A percentile compares a stretch with the other conserved stretches of the same genome.
Evolutionary conservation across 1,140 invertebrate species (phyloP).

Genomic region (Halesus radiatus): DNA sequence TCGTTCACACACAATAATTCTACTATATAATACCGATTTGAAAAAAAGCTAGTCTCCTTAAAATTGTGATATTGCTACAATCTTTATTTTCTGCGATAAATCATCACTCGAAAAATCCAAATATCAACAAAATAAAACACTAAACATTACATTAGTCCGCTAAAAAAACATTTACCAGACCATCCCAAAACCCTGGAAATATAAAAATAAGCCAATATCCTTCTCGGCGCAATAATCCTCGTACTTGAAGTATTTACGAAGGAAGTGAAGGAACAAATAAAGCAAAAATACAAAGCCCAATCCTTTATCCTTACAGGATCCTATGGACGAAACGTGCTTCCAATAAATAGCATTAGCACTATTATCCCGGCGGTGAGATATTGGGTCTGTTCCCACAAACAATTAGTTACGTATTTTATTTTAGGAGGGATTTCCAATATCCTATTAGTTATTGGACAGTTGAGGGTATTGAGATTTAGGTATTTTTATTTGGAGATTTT

Average conservation of each 20-base stretch:
- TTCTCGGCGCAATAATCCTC: neutral
- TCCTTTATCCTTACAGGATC: constrained; percentile 6
- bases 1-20: no score
- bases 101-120: no score
- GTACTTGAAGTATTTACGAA: neutral
- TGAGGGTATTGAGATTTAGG: no score
- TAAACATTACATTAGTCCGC: neutral
- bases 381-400: neutral
- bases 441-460: neutral
- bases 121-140: no score
- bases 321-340: constrained; percentile 1
- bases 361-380: constrained; percentile 4
- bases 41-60: no score
- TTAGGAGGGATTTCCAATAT: constrained; percentile 10
- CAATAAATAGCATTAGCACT: constrained; percentile 18
- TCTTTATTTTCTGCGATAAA: no score
- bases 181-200: no score
- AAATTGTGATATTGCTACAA: no score
- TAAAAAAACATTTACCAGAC: neutral
- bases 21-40: no score
- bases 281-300: neutral
- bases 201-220: neutral
- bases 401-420: neutral
- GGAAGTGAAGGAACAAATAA: constrained; percentile 3
- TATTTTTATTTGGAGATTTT: no score